phyloP scores from a whole-genome alignment of 92 coral and sea anemone genomes.

The Metridium senile region DNA sequence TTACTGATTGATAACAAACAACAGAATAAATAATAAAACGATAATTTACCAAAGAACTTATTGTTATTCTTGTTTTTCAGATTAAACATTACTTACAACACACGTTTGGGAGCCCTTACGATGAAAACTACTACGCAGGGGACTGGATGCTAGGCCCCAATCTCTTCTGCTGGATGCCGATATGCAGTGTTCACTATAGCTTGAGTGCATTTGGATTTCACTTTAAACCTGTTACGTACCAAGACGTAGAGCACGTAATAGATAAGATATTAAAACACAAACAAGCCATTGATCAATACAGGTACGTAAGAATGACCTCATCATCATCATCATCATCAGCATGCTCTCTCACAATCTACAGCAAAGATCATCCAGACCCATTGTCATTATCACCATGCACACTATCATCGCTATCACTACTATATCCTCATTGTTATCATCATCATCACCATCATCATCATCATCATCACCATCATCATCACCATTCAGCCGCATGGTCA shows the following conservation, averaged over 20 bases:
- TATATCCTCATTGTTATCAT: no score
- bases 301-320: conserved; percentile 41
- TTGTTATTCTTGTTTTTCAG: no score
- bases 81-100: conserved; percentile 86
- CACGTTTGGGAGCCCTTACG: conserved; percentile 82
- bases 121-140: conserved; percentile 92
- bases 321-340: no score
- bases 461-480: no score
- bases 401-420: no score
- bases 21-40: no score
- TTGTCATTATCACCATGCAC: background rate
- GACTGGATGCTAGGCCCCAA: conserved; percentile 99
- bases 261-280: conserved; percentile 74
- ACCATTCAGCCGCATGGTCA: no score
- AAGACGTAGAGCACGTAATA: conserved; percentile 66
- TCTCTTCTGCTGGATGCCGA: conserved; percentile 92
- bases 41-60: no score
- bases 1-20: no score
- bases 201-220: conserved; percentile 54
- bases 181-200: conserved; percentile 58
- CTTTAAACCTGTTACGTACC: conserved; percentile 63
- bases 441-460: no score
- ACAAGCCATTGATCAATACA: conserved; percentile 73
- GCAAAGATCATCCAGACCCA: no score
- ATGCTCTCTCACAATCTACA: no score